Evolutionary conservation across 2,113 vertebrate genomes (phyloP), one percentile per base, ranked within the genome.

Genomic region (Grus americana): DNA sequence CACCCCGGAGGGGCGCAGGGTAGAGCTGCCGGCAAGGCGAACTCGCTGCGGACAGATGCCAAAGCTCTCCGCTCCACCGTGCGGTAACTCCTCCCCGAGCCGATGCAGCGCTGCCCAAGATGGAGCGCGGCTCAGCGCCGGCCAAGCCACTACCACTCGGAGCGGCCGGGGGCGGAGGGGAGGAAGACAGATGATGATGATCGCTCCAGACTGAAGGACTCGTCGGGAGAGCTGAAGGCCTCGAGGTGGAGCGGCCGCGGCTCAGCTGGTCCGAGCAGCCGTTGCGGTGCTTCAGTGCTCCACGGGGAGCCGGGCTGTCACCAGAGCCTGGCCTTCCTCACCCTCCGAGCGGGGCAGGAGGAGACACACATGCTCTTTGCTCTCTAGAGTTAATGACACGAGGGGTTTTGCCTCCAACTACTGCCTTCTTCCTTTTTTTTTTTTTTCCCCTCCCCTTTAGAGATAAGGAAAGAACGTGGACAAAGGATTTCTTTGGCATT

Each of bases 21-120:
- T 26, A 62, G 67, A 62, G 81, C 68, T 1, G 2, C 38, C 5
- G 5, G 63, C 8, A 11, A 34, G 15, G 16, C 7, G 26, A 68
- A 55, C 58, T 55, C 2, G 3, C 1, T 4, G 54, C 15, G 1
- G 52, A 23, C 2, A 3, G 24, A 4, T 15, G 21, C 67, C 59
- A 21, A 49, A 74, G 55, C 52, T 27, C 52, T 29, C 18, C 1
- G 32, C 58, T 71, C 76, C 5, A 23, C 67, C 12, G 20, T 3
- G 4, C 32, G 10, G 42, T 20, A 36, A 34, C 58, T 65, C 80
- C 75, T 58, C 65, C 79, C 32, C 5, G 6, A 79, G 63, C 63
- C 22, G 13, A n/a, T 3, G 58, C 59, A 15, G 63, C 5, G 26
- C 78, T 46, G 76, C 61, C 36, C 47, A 32, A 46, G 79, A 62